Conservation (phyloP, 2,888 invertebrate genomes). For the Pollenia angustigena region DNA sequence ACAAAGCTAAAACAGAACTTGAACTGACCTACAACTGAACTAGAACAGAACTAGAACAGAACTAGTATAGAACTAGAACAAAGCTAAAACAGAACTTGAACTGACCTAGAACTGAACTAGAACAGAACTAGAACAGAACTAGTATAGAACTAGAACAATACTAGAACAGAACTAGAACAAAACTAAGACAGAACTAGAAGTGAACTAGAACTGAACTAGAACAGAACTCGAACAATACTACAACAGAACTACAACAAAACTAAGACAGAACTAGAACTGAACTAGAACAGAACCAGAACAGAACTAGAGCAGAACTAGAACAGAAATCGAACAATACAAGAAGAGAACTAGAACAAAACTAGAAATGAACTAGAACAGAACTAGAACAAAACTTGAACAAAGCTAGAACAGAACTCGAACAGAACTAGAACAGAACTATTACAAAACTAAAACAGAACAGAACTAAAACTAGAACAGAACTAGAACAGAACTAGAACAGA, state of each 20-base stretch:
- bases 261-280: neutral
- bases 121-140: too few species aligned
- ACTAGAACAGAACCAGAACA: neutral
- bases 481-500: neutral
- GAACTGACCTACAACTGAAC: too few species aligned
- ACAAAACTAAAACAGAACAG: too few species aligned
- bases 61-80: too few species aligned
- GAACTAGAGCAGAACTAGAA: neutral
- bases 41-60: too few species aligned
- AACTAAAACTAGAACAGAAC: neutral
- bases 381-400: neutral
- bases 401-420: neutral
- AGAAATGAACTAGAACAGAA: neutral
- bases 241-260: neutral
- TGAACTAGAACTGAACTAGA: neutral
- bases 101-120: too few species aligned
- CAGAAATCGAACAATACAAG: neutral
- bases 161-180: too few species aligned
- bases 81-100: too few species aligned
- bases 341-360: neutral
- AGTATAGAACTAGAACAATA: too few species aligned
- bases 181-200: too few species aligned
- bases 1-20: too few species aligned
- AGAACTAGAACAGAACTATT: neutral
- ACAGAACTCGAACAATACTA: neutral